Evolutionary conservation across 2,113 vertebrate species (phyloP), one percentile per base, ranked within the genome.

Genomic region (Siniperca knerii): DNA sequence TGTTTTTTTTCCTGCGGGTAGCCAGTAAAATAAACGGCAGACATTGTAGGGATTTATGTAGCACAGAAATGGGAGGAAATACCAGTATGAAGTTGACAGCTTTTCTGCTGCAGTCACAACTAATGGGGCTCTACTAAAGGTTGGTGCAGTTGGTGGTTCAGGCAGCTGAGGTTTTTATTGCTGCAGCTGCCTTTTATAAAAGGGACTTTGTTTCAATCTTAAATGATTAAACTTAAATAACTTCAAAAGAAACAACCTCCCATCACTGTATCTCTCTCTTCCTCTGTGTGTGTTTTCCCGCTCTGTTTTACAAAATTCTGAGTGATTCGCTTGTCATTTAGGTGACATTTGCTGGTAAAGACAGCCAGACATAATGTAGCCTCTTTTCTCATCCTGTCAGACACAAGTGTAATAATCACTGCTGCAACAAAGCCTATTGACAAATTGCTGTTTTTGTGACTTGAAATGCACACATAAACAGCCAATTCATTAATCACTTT

Each of bases 401-500:
- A 74, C 37, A 44, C 60, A 69, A 40, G 68, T 23, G 50, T 25
- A 52, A 72, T 54, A 77, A 55, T 79, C 62, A 10, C 46, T 6
- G 50, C 48, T 16, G 76, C 76, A 7, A 50, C 33, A 57, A 33
- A 54, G 77, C 69, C 35, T 48, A 46, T 69, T 65, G 46, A 77
- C 68, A 82, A 71, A 84, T 54, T n/a, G 73, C 66, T 83, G 75
- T 87, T 77, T 71, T 71, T 79, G 79, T 79, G 60, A 85, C 85
- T 89, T 83, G 80, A 68, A 92, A 88, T 25, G 15, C 71, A 42
- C 83, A 58, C 75, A 89, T 83, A 90, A 91, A 88, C 85, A 88
- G 84, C 58, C 57, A 48, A 77, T 86, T 90, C 82, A 92, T 90
- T 91, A 91, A 87, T 89, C 85, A 79, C 72, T 80, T 83, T 81